These are phyloP conservation scores for Pipistrellus kuhlii DNA, from an alignment of 2,797 vertebrate genomes.

Conservation along the genomic window DNA sequence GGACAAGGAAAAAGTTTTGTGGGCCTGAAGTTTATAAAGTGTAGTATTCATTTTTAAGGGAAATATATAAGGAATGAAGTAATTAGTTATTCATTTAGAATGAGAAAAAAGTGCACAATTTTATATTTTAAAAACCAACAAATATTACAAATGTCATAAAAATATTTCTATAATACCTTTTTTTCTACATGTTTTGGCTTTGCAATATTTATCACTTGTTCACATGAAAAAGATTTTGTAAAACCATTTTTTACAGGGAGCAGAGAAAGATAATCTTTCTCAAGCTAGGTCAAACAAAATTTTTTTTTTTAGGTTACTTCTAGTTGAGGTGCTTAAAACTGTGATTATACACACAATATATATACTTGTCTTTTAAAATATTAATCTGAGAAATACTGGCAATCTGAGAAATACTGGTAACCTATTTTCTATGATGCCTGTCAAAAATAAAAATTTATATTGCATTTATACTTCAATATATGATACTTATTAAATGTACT, in stretches of 20 bases:
- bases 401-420: not conserved
- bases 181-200: not conserved
- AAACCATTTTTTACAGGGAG: not conserved
- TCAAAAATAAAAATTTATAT: not conserved
- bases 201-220: slow-evolving; percentile 11
- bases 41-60: not conserved
- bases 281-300: not conserved
- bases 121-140: not conserved
- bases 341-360: not conserved
- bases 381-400: not conserved
- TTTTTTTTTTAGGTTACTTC: not conserved
- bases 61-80: not conserved
- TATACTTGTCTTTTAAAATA: not conserved
- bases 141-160: slow-evolving; percentile 4
- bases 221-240: not conserved
- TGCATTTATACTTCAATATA: not conserved
- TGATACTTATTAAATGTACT: slow-evolving; percentile 5
- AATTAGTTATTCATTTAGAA: slow-evolving; percentile 44
- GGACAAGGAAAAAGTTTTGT: slow-evolving; percentile 1
- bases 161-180: not conserved
- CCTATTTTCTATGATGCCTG: not conserved
- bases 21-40: slow-evolving; percentile 24
- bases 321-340: not conserved
- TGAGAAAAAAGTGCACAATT: not conserved
- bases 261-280: slow-evolving; percentile 52